Base-by-base conservation (phyloP, 92 coral and sea anemone genomes). In the Porites lobata region DNA sequence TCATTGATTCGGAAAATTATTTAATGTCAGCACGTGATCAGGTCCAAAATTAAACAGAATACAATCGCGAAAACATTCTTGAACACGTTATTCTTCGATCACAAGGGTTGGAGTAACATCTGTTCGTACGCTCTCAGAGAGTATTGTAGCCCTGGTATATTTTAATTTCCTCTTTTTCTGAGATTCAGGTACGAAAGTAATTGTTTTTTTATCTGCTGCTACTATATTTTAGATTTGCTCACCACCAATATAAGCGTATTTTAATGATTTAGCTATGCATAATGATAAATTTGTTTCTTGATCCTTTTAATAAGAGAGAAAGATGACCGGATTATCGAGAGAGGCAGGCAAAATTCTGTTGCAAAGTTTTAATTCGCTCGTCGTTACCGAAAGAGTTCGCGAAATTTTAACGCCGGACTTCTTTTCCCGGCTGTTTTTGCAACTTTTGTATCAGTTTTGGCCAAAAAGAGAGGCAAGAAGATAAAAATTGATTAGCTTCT, bases 1-100 rank as follows among this genome's bases (percentile, higher is more conserved):
- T 22, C 85, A 80, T 1, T 66, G 75, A 80, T 13, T 80, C 75
- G 75, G 64, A 80, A 80, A 53, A 32, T 78, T 61, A 18, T 52
- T 75, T 67, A 21, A 38, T 50, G 18, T 19, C 15, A 52, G 24
- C 83, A 65, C 83, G 83, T 79, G 83, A 64, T 50, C 59, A n/a
- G 24, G 10, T 15, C 29, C 15, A 14, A 65, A 59, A 38, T 38
- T 78, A 13, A 78, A 47, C 57, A 3, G 47, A 13, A 51, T 80
- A 80, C 66, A 67, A 80, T 38, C 14, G 43, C 61, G 12, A 4
- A 9, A n/a, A 32, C 70, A 21, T 50, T 79, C 56, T 65, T 65
- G 59, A 19, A 20, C 50, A n/a, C 19, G 62, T 79, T 38, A 79
- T 65, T 65, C 22, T 50, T 50, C 47, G 70, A 65, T 9, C 2